phyloP scores from a whole-genome alignment of 2,113 vertebrate species.

The Azemiops feae region DNA sequence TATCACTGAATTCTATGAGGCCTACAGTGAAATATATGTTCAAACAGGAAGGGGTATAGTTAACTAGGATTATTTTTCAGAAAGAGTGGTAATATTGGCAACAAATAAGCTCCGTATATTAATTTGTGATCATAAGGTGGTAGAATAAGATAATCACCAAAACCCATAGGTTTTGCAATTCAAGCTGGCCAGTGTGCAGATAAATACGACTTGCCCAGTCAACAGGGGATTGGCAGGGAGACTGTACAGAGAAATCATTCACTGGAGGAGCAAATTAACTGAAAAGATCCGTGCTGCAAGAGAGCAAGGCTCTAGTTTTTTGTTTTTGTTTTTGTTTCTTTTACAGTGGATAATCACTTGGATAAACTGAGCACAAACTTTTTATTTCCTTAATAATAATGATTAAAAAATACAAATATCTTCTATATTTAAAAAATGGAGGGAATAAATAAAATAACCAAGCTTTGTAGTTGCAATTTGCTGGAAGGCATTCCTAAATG shows the following conservation, averaged over 20 bases:
- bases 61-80: not conserved
- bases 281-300: conserved; percentile 32
- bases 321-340: not conserved
- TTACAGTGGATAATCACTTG: conserved; percentile 17
- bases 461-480: conserved; percentile 69
- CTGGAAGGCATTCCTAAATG: conserved; percentile 66
- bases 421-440: conserved; percentile 1
- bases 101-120: conserved; percentile 43
- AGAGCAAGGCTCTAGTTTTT: conserved; percentile 4
- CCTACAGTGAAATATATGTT: not conserved
- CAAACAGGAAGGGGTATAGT: not conserved
- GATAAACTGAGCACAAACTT: not conserved
- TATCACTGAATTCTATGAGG: not conserved
- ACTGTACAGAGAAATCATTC: conserved; percentile 26
- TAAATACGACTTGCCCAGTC: conserved; percentile 54
- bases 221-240: conserved; percentile 7
- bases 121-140: conserved; percentile 47
- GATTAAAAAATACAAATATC: conserved; percentile 14
- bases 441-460: conserved; percentile 26
- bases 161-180: conserved; percentile 39
- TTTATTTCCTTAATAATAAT: conserved; percentile 1
- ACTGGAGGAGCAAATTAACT: conserved; percentile 45
- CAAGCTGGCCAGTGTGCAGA: conserved; percentile 35
- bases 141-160: conserved; percentile 56
- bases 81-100: fast-evolving